Evolutionary conservation across 2,797 vertebrate genomes (phyloP).

Genomic region (Alca torda): DNA sequence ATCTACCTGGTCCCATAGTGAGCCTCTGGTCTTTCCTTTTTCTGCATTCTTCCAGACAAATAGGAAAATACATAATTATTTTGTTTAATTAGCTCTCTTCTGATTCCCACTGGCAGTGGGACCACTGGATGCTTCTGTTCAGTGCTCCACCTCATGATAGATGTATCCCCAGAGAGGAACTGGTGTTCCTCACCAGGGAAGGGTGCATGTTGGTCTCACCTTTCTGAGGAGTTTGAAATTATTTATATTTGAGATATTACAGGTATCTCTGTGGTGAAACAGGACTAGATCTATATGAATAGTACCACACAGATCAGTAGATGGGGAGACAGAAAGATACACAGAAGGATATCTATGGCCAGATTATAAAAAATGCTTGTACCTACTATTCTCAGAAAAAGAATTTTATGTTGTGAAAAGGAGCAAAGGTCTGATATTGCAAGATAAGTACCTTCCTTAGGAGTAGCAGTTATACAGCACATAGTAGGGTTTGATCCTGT

Average conservation of each 20-base stretch:
- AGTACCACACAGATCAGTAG: neutral
- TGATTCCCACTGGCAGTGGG: neutral
- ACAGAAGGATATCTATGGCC: neutral
- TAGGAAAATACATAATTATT: neutral
- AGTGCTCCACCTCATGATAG: neutral
- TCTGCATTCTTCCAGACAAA: neutral
- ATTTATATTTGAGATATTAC: neutral
- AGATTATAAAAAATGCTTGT: neutral
- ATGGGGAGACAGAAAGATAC: neutral
- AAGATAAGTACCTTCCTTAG: neutral
- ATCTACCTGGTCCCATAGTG: neutral
- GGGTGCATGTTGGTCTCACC: neutral
- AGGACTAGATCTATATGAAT: neutral
- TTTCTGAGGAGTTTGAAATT: neutral
- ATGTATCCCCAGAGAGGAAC: neutral
- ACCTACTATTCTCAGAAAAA: neutral
- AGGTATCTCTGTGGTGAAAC: neutral
- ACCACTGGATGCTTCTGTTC: neutral
- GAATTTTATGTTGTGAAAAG: neutral
- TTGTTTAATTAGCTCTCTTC: neutral
- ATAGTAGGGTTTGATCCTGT: neutral
- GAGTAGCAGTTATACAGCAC: neutral
- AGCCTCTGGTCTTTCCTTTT: neutral
- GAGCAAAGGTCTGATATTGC: neutral
- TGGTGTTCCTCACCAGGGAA: neutral